Base-by-base conservation (phyloP, 2,797 vertebrate genomes). In the Sarcoramphus papa region DNA sequence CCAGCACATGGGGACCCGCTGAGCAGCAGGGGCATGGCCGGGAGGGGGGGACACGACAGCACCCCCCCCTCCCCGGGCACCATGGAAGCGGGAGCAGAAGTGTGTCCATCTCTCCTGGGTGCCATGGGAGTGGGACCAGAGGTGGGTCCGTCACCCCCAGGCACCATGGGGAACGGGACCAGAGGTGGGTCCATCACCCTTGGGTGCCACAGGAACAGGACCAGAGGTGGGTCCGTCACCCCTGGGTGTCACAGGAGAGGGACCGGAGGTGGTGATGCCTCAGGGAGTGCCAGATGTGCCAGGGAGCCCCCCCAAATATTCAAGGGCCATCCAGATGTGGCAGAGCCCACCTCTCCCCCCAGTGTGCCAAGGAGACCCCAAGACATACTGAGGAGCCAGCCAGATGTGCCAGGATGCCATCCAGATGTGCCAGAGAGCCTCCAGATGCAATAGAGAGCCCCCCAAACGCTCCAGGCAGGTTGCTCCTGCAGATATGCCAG, bases 21-120 rank as follows among this genome's bases (percentile, higher is more conserved):
- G 64, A 53, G 56, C 1, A 7, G 22, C 5, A 2, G 1, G 31
- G 37, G 7, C 12, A 7, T 12, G 27, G 47, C 6, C 1, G 1
- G 10, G 28, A 33, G 43, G 17, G 10, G 56, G 14, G 7, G n/a
- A 4, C 5, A 17, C 12, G 40, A 17, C 31, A 37, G 35, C 35
- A 37, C 35, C 35, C 35, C 35, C 35, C 35, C 35, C 8, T 16
- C 9, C 43, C 33, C n/a, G n/a, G n/a, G n/a, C n/a, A n/a, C n/a
- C n/a, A n/a, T n/a, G n/a, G n/a, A n/a, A n/a, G n/a, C n/a, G n/a
- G n/a, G n/a, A n/a, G n/a, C n/a, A n/a, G n/a, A n/a, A n/a, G n/a
- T n/a, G n/a, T n/a, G n/a, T n/a, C n/a, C n/a, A n/a, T n/a, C n/a
- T n/a, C n/a, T n/a, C n/a, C n/a, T n/a, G n/a, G n/a, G n/a, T n/a